Conservation (phyloP, 2,888 invertebrate genomes). For the Heliconius aoede region DNA sequence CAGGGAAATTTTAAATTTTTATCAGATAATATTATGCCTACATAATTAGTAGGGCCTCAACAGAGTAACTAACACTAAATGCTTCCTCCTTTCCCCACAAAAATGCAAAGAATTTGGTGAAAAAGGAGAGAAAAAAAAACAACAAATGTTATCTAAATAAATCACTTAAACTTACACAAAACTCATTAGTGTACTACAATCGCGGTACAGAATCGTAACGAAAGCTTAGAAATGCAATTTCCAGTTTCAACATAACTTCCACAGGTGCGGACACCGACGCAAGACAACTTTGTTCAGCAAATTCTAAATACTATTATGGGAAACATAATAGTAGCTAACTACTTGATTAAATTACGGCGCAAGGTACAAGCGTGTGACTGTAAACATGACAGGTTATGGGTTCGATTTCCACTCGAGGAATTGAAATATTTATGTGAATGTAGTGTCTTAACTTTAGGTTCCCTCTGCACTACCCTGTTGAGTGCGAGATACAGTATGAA, state of each 20-base stretch:
- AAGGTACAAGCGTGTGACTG: no score
- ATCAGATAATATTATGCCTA: neutral
- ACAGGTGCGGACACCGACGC: constrained; percentile 6
- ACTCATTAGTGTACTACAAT: neutral
- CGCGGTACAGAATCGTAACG: neutral
- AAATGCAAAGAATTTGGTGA: neutral
- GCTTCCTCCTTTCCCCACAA: neutral
- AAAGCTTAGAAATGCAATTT: constrained; percentile 15
- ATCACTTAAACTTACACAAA: neutral
- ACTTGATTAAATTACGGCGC: no score
- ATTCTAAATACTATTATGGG: constrained; percentile 1
- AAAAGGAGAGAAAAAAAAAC: neutral
- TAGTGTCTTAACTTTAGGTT: no score
- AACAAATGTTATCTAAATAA: neutral
- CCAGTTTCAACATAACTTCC: constrained; percentile 14
- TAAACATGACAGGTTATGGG: no score
- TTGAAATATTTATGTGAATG: no score
- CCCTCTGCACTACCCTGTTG: no score
- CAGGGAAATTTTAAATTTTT: neutral
- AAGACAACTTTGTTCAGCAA: constrained; percentile 1
- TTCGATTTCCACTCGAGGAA: no score
- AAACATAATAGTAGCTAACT: neutral
- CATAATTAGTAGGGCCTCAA: neutral
- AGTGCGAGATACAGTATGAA: no score
- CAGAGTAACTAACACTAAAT: neutral